These are phyloP conservation scores for Ericerus pela DNA, from an alignment of 1,140 invertebrate genomes.

Conservation along the genomic window DNA sequence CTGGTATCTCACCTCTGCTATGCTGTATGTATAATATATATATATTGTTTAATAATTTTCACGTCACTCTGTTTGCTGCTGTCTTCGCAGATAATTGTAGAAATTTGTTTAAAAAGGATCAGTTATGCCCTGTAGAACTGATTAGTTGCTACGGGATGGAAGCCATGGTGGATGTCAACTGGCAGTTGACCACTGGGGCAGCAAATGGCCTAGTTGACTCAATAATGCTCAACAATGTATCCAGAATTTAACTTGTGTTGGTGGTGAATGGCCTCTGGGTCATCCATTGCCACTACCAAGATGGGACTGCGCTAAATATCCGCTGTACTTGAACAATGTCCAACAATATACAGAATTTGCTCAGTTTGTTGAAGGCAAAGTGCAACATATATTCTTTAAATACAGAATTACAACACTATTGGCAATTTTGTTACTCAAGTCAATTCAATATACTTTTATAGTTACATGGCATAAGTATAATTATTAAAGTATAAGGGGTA, in stretches of 20 bases:
- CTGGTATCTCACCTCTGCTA: no score
- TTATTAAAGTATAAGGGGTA: not conserved
- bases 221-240: constrained; percentile 27
- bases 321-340: constrained; percentile 39
- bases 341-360: constrained; percentile 65
- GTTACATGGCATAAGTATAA: no score
- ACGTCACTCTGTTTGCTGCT: no score
- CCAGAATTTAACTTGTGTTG: constrained; percentile 15
- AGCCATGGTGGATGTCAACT: constrained; percentile 42
- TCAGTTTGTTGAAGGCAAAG: constrained; percentile 52
- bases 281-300: constrained; percentile 50
- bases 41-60: no score
- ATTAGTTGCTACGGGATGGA: constrained; percentile 41
- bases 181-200: constrained; percentile 67
- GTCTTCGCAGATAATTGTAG: not conserved
- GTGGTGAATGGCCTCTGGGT: constrained; percentile 38
- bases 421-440: constrained; percentile 70
- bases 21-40: no score
- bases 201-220: constrained; percentile 88
- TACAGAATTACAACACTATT: constrained; percentile 71
- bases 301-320: constrained; percentile 39
- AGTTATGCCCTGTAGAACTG: constrained; percentile 8
- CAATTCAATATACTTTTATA: no score
- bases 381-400: constrained; percentile 58
- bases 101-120: constrained; percentile 2